Conservation (phyloP, 1,140 invertebrate genomes). For the Colletes gigas region DNA sequence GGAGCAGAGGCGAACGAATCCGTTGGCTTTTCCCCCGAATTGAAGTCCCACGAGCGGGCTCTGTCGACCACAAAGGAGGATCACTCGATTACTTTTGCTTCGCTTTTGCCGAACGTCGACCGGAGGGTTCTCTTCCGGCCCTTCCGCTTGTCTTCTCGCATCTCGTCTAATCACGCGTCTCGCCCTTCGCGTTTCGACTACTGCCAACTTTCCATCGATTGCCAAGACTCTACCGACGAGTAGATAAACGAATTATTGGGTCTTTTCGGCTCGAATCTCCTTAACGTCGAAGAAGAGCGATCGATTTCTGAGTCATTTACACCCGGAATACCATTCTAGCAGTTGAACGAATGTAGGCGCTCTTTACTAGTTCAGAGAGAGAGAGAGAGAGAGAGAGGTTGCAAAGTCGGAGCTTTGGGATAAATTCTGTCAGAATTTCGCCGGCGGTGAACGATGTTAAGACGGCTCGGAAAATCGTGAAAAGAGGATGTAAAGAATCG, state of each 20-base stretch:
- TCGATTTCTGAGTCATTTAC: neutral
- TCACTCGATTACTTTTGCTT: conserved; percentile 41
- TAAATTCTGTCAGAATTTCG: neutral
- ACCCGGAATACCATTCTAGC: too few relatives aligned
- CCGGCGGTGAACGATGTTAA: too few relatives aligned
- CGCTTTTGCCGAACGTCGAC: neutral
- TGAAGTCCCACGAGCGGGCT: conserved; percentile 33
- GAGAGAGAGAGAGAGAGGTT: too few relatives aligned
- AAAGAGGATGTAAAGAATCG: neutral
- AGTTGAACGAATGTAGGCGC: too few relatives aligned
- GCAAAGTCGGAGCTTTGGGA: too few relatives aligned
- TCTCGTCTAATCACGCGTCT: conserved; percentile 29
- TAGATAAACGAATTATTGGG: conserved; percentile 8
- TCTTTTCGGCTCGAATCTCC: too few relatives aligned
- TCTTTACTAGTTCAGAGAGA: too few relatives aligned
- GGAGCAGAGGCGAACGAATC: conserved; percentile 46
- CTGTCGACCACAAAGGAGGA: conserved; percentile 49
- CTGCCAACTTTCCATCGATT: neutral
- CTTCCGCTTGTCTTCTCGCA: conserved; percentile 16
- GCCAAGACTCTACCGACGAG: neutral
- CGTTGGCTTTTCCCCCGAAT: conserved; percentile 18
- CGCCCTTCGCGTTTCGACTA: neutral
- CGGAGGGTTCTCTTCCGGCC: too few relatives aligned
- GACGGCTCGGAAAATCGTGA: neutral
- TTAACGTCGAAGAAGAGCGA: neutral